A percentile compares a stretch with the other conserved stretches of the same genome.
Evolutionary conservation across 2,113 vertebrate species (phyloP).

Genomic region (Campylomormyrus numenius): DNA sequence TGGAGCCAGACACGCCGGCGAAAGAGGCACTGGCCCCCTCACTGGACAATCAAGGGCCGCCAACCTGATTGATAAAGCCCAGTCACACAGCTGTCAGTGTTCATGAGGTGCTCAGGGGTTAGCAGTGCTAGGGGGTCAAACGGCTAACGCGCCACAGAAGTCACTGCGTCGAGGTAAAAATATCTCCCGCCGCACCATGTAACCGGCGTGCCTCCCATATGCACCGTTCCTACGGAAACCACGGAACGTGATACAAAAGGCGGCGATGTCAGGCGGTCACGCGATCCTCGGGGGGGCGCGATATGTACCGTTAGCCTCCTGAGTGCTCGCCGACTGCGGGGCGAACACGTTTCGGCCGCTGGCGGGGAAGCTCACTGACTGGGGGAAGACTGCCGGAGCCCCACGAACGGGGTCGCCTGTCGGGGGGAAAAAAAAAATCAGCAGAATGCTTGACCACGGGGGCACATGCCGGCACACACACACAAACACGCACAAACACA

Average conservation of each 20-base stretch:
- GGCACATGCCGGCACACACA: neutral
- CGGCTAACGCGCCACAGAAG: neutral
- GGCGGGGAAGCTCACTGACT: constrained; percentile 50
- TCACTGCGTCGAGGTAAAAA: neutral
- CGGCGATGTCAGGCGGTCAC: neutral
- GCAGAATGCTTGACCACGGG: neutral
- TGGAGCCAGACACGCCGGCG: neutral
- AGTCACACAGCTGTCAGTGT: neutral
- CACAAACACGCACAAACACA: neutral
- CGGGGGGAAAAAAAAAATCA: neutral
- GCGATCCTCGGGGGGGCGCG: neutral
- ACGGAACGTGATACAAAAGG: neutral
- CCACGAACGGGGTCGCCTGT: constrained; percentile 51
- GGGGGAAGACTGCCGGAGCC: constrained; percentile 52
- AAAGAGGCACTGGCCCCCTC: neutral
- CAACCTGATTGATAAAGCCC: neutral
- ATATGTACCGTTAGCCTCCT: constrained; percentile 57
- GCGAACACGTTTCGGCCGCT: constrained; percentile 55
- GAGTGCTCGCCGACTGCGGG: constrained; percentile 49
- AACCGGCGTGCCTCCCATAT: neutral
- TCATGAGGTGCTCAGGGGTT: neutral
- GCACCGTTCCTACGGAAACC: neutral
- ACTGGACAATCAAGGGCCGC: neutral
- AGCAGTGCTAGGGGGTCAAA: neutral
- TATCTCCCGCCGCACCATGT: neutral